phyloP scores from a whole-genome alignment of 2,888 invertebrate genomes.

The Agrotis puta region DNA sequence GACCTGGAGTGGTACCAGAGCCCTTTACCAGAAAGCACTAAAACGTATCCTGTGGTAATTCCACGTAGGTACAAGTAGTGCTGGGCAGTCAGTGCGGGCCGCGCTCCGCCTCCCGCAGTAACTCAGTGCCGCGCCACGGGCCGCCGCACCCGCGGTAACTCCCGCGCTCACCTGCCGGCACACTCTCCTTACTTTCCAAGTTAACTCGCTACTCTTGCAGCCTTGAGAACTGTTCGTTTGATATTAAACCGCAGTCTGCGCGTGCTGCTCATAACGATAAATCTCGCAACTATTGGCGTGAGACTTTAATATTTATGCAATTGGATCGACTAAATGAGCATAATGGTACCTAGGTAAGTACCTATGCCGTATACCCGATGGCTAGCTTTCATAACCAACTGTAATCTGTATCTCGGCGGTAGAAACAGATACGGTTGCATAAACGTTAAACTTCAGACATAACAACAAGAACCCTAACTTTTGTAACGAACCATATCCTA shows the following conservation, averaged over 20 bases:
- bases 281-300: background rate
- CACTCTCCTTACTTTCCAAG: slow-evolving; percentile 40
- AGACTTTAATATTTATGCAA: background rate
- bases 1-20: background rate
- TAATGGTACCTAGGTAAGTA: too few relatives aligned
- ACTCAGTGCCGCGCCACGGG: slow-evolving; percentile 51
- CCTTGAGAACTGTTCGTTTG: slow-evolving; percentile 5
- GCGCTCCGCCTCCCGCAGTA: slow-evolving; percentile 15
- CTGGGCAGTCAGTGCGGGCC: slow-evolving; percentile 11
- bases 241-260: slow-evolving; percentile 13
- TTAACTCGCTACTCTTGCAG: slow-evolving; percentile 34
- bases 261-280: background rate
- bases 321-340: background rate
- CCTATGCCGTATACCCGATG: too few relatives aligned
- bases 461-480: background rate
- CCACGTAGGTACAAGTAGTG: background rate
- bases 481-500: slow-evolving; percentile 22
- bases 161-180: slow-evolving; percentile 35
- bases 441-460: background rate
- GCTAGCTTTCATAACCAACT: too few relatives aligned
- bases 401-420: too few relatives aligned
- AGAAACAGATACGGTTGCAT: background rate
- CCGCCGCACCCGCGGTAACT: slow-evolving; percentile 37
- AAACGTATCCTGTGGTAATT: background rate
- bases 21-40: background rate